These are phyloP conservation scores for Perdita meconis DNA, from an alignment of 2,888 invertebrate species.

Conservation along the genomic window DNA sequence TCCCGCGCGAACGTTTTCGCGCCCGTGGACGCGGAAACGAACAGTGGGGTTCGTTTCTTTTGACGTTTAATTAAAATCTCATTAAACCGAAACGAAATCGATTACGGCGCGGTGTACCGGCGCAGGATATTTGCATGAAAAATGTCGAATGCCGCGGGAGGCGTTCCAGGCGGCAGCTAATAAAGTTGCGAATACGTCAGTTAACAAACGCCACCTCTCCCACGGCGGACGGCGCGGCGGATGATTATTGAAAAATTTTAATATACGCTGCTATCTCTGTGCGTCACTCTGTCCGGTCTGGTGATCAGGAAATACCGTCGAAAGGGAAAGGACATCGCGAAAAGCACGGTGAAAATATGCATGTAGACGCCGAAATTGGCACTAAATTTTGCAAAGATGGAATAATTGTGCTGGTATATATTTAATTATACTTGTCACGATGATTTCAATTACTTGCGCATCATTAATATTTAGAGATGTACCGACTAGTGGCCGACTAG, in stretches of 20 bases:
- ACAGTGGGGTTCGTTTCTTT: conserved; percentile 7
- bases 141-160: conserved; percentile 11
- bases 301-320: not conserved
- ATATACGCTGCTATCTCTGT: not conserved
- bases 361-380: not conserved
- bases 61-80: conserved; percentile 58
- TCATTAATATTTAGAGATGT: too few species aligned
- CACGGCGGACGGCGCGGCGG: too few species aligned
- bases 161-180: conserved; percentile 21
- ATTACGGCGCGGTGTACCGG: conserved; percentile 9
- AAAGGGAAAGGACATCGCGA: conserved; percentile 4
- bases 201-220: conserved; percentile 25
- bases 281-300: not conserved
- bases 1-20: not conserved
- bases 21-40: not conserved
- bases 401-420: not conserved
- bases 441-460: too few species aligned
- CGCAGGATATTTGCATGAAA: conserved; percentile 41
- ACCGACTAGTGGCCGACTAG: too few species aligned
- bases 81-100: conserved; percentile 46
- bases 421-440: too few species aligned
- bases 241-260: conserved; percentile 39
- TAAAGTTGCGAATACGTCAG: conserved; percentile 32
- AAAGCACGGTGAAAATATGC: not conserved
- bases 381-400: not conserved